Conservation (phyloP, 2,888 invertebrate genomes). For the Abrostola triplasia region DNA sequence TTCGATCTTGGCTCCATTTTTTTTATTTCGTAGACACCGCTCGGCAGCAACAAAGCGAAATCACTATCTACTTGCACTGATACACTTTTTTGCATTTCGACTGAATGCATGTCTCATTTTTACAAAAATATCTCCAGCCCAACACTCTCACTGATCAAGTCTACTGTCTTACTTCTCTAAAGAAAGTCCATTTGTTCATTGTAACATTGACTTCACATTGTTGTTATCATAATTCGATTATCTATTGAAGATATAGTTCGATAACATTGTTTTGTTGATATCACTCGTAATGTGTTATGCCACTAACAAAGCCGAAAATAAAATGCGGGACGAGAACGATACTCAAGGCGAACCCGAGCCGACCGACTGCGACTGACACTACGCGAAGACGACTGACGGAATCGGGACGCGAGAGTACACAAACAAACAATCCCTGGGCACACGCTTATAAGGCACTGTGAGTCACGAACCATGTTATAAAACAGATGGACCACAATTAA, state of each 20-base stretch:
- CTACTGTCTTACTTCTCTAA: constrained; percentile 59
- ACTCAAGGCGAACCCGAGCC: constrained; percentile 46
- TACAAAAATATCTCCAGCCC: constrained; percentile 74
- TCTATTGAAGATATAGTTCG: constrained; percentile 66
- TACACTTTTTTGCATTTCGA: constrained; percentile 92
- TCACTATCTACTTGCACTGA: constrained; percentile 95
- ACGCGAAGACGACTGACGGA: constrained; percentile 54
- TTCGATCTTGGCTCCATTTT: constrained; percentile 95
- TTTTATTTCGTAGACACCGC: constrained; percentile 94
- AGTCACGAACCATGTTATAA: constrained; percentile 26
- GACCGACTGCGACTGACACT: constrained; percentile 55
- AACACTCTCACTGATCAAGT: constrained; percentile 71
- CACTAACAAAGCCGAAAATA: constrained; percentile 70
- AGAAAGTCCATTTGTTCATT: constrained; percentile 58
- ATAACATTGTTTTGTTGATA: constrained; percentile 74
- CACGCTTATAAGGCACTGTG: constrained; percentile 20
- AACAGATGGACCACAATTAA: constrained; percentile 9
- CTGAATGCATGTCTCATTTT: constrained; percentile 88
- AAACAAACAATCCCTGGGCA: constrained; percentile 52
- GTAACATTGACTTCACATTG: constrained; percentile 65
- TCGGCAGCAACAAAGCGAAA: constrained; percentile 93
- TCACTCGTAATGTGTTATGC: constrained; percentile 65
- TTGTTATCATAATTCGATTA: constrained; percentile 63
- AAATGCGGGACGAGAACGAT: constrained; percentile 58
- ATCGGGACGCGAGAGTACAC: constrained; percentile 56